Base-by-base conservation (phyloP, 1,140 invertebrate genomes). In the Drosophila gunungcola region DNA sequence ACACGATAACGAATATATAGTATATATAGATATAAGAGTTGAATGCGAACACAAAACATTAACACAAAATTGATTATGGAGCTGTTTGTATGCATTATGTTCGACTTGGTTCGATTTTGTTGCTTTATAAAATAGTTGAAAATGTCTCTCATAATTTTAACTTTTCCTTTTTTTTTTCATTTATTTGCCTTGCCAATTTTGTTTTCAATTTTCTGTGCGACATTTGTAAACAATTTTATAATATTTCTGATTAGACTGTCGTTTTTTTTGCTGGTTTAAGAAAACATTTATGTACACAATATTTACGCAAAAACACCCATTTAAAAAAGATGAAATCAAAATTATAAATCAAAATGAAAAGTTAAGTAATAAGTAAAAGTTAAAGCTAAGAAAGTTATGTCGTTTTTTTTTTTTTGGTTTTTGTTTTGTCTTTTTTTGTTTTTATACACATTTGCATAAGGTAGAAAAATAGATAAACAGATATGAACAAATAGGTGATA, bases 231-330 rank as follows among this genome's bases (percentile, higher is more conserved):
- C 67, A 76, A 76, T 84, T 83, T 48, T 41, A 58, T 68, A 73
- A 29, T 34, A 38, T 69, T 80, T 34, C 42, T 36, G 42, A 63
- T 69, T 74, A 74, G 29, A 45, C 34, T 41, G 55, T 25, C 16
- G 16, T 36, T 70, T 64, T 25, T 43, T 53, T 60, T 36, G 36
- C 45, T 67, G 55, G 7, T 34, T 65, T 25, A 34, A 21, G 42
- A 63, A 67, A 67, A 72, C 68, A 78, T 63, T 67, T 78, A 85
- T 85, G 54, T 75, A 85, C 74, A 85, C 67, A 86, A 68, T 25
- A 83, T 56, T 58, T 63, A 83, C 56, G 49, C 73, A 84, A 77
- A 48, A 72, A 60, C 78, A 88, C 79, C 83, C 83, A 86, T 82
- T 80, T 54, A 80, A 65, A 38, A 38, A 51, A 60, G 41, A 57